Evolutionary conservation across 1,140 invertebrate genomes (phyloP).

Genomic region (Calephelis virginiensis): DNA sequence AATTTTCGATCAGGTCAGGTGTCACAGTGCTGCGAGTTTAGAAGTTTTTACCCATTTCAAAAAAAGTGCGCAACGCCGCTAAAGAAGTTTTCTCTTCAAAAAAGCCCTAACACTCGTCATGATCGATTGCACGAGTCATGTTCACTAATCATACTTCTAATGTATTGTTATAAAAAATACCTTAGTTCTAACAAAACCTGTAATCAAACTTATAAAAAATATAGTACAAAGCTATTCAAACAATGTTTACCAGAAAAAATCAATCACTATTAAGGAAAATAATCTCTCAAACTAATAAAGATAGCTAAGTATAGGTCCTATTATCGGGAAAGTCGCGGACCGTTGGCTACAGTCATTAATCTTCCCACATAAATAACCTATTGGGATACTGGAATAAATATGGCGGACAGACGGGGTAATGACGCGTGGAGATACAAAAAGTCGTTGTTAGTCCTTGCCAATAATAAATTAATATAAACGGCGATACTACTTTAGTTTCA

Average conservation of each 20-base stretch:
- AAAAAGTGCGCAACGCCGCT: no score
- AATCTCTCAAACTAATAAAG: conserved; percentile 20
- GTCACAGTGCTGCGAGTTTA: no score
- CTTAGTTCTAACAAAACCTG: no score
- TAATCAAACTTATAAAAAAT: no score
- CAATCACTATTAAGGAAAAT: conserved; percentile 18
- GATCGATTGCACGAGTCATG: no score
- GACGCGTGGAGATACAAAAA: conserved; percentile 26
- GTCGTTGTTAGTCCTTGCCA: conserved; percentile 10
- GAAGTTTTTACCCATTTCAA: no score
- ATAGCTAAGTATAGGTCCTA: conserved; percentile 24
- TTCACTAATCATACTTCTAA: no score
- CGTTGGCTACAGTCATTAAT: conserved; percentile 29
- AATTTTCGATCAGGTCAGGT: no score
- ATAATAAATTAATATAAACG: conserved; percentile 14
- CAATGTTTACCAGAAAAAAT: background rate
- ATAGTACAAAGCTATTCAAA: no score
- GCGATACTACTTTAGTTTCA: conserved; percentile 10
- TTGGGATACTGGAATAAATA: conserved; percentile 28
- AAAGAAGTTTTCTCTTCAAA: no score
- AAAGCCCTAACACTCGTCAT: no score
- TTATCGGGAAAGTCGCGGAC: conserved; percentile 24
- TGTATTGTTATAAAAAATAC: no score
- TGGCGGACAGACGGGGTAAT: conserved; percentile 25
- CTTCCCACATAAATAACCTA: conserved; percentile 28